Base-by-base conservation (phyloP, 2,888 invertebrate species). In the Embidobia sp. region DNA sequence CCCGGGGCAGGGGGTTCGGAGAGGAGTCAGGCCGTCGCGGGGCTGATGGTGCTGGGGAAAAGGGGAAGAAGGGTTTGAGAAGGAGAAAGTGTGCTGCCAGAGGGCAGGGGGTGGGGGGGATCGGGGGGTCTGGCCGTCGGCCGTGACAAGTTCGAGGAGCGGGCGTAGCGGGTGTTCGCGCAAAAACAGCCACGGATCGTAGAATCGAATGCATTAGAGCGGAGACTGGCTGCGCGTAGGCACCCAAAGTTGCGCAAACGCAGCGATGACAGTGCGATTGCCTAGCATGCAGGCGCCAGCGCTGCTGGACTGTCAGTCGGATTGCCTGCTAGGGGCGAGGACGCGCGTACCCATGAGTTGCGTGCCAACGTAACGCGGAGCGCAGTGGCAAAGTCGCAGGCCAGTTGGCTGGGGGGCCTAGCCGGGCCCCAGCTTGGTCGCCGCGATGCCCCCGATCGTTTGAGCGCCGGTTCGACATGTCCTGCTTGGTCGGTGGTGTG, bases 321-420 rank as follows among this genome's bases (percentile, higher is more conserved):
- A 82, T 83, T 85, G 85, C 81, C 85, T 82, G 81, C 81, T 80
- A 80, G 80, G 82, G 83, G 81, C 84, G 82, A 61, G 64, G 29
- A 40, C 37, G 22, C 48, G 48, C 55, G 40, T 26, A 27, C 13
- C 16, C 51, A 40, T 31, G 51, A 27, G 51, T 44, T 3, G 13
- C 22, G 29, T 15, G 44, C 27, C 35, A 48, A 55, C 40, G 53
- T 44, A 44, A 53, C 48, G 67, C 67, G 49, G 55, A 46, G 44
- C 57, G 57, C 22, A 22, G 3, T 22, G 22, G 6, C 6, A 8
- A n/a, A n/a, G n/a, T n/a, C n/a, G n/a, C n/a, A n/a, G n/a, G n/a
- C n/a, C n/a, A n/a, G n/a, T n/a, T n/a, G n/a, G n/a, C n/a, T n/a
- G n/a, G n/a, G 35, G 26, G 26, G 26, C 15, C 35, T 33, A 59